Evolutionary conservation across 2,113 vertebrate genomes (phyloP).

Genomic region (Forbesichthys papilliferus): DNA sequence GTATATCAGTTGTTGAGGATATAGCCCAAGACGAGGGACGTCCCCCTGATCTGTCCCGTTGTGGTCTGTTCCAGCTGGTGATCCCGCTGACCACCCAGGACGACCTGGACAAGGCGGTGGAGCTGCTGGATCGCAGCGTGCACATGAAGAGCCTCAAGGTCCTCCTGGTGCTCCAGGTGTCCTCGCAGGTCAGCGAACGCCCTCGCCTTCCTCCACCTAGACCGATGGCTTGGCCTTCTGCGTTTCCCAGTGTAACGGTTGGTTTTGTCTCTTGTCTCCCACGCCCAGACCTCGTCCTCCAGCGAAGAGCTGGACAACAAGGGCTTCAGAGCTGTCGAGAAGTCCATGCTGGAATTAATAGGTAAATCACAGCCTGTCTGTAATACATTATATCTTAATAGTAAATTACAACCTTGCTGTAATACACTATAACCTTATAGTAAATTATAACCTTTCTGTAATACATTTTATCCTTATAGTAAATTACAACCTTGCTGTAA

Average conservation of each 20-base stretch:
- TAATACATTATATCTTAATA: too few species aligned
- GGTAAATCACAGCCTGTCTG: constrained; percentile 71
- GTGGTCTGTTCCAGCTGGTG: constrained; percentile 79
- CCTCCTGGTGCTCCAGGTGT: constrained; percentile 87
- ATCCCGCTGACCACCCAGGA: constrained; percentile 96
- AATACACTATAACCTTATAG: too few species aligned
- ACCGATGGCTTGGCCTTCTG: not conserved
- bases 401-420: too few species aligned
- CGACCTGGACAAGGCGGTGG: constrained; percentile 95
- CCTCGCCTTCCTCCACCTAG: not conserved
- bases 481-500: too few species aligned
- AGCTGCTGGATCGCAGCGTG: constrained; percentile 93
- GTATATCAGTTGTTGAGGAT: too few species aligned
- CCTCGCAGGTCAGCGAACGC: constrained; percentile 80
- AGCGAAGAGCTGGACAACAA: constrained; percentile 92
- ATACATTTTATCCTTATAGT: too few species aligned
- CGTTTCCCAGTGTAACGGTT: not conserved
- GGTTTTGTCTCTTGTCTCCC: not conserved
- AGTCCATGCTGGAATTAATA: constrained; percentile 82
- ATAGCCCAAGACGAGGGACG: too few species aligned
- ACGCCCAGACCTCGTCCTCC: constrained; percentile 68
- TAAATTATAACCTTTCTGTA: too few species aligned
- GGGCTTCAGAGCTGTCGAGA: constrained; percentile 80
- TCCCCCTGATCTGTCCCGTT: not conserved
- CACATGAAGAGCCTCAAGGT: constrained; percentile 99